A percentile compares a stretch with the other conserved stretches of the same genome.
Conservation (phyloP, 2,888 invertebrate species). For the Andrena flavipes region DNA sequence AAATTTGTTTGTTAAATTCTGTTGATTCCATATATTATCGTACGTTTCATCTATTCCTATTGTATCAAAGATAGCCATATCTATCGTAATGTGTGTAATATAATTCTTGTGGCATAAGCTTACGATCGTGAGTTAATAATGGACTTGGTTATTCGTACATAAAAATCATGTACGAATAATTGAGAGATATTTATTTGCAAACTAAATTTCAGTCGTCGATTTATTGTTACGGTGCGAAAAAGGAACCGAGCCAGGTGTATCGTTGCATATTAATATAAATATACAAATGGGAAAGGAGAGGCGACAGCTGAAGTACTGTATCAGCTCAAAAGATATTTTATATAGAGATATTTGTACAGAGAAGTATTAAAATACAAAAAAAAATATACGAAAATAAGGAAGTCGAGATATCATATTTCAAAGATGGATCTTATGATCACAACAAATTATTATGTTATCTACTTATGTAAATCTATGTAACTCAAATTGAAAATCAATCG, state of each 20-base stretch:
- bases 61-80: constrained; percentile 21
- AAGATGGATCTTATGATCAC: constrained; percentile 13
- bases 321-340: constrained; percentile 81
- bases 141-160: constrained; percentile 17
- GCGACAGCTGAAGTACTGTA: constrained; percentile 43
- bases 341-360: constrained; percentile 84
- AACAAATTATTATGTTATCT: constrained; percentile 16
- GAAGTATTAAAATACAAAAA: constrained; percentile 69
- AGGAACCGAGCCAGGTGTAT: constrained; percentile 34
- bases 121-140: neutral
- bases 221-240: constrained; percentile 28
- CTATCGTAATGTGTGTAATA: constrained; percentile 12
- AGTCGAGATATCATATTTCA: constrained; percentile 49
- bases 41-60: constrained; percentile 23
- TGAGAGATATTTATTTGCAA: constrained; percentile 14
- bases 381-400: constrained; percentile 52
- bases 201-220: constrained; percentile 17
- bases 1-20: constrained; percentile 41
- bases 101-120: constrained; percentile 12
- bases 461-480: constrained; percentile 10
- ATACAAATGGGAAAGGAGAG: constrained; percentile 42
- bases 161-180: constrained; percentile 15
- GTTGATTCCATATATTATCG: constrained; percentile 27
- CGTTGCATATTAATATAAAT: constrained; percentile 45
- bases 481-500: neutral